A percentile compares a stretch with the other conserved stretches of the same genome.
These are phyloP conservation scores for Engraulis encrasicolus DNA, from an alignment of 2,113 vertebrate genomes.

Conservation along the genomic window DNA sequence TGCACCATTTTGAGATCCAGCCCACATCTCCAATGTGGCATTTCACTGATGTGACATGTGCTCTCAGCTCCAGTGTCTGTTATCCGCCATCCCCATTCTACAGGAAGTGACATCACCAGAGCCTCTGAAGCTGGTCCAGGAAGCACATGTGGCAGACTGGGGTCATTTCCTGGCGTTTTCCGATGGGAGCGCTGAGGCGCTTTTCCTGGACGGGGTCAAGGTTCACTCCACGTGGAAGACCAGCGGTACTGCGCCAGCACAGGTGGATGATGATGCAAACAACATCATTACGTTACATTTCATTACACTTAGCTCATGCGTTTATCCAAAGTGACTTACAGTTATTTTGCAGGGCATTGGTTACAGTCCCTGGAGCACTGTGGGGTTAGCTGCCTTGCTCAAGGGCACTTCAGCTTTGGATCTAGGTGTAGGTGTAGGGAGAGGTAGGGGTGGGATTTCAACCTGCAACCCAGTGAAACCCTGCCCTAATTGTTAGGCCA, in stretches of 20 bases:
- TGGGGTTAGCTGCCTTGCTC: no score
- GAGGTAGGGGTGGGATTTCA: no score
- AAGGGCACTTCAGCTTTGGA: no score
- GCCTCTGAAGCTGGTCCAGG: conserved; percentile 34
- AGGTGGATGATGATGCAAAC: conserved; percentile 31
- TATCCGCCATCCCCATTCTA: neutral
- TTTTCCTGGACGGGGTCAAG: conserved; percentile 41
- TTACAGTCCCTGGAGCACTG: no score
- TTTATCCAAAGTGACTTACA: no score
- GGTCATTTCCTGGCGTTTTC: conserved; percentile 46
- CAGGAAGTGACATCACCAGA: conserved; percentile 50
- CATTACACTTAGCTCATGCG: no score
- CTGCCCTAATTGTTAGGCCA: no score
- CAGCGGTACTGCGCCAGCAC: neutral
- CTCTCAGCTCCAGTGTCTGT: neutral
- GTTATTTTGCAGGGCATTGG: no score
- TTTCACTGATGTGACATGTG: neutral
- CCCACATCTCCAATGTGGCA: neutral
- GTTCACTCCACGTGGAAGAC: conserved; percentile 45
- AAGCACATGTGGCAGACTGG: conserved; percentile 21
- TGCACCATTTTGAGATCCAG: no score
- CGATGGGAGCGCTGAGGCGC: conserved; percentile 42
- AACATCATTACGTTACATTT: no score
- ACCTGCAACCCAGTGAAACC: no score
- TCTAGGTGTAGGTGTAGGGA: no score